Conservation (phyloP, 1,140 invertebrate species). For the Eumeta japonica region DNA sequence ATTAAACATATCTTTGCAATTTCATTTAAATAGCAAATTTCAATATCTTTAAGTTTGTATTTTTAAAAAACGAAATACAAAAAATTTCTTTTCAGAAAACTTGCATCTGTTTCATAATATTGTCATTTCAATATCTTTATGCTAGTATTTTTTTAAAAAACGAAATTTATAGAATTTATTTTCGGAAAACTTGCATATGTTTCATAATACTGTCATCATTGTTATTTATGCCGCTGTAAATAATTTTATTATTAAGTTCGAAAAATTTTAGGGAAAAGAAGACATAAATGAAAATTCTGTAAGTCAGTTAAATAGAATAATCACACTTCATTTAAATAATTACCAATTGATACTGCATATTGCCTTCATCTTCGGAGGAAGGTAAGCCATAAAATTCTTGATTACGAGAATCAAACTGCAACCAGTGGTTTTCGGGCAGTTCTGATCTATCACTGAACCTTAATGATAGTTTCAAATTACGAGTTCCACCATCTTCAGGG, state of each 20-base stretch:
- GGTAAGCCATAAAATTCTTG: constrained; percentile 89
- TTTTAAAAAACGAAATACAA: too few relatives aligned
- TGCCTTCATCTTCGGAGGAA: constrained; percentile 64
- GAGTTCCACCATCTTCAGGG: constrained; percentile 76
- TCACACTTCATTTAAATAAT: constrained; percentile 9
- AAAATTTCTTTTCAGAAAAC: too few relatives aligned
- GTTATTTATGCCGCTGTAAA: constrained; percentile 4
- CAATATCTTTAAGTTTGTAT: too few relatives aligned
- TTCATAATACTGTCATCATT: too few relatives aligned
- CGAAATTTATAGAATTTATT: too few relatives aligned
- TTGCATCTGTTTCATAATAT: too few relatives aligned
- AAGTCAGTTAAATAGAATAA: background rate
- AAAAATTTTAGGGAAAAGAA: constrained; percentile 6
- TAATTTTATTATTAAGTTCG: too few relatives aligned
- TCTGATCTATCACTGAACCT: constrained; percentile 69
- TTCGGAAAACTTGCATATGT: too few relatives aligned
- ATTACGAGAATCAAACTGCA: constrained; percentile 85
- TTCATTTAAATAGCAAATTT: too few relatives aligned
- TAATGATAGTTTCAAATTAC: constrained; percentile 71
- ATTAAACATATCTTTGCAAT: too few relatives aligned
- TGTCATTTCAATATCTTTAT: too few relatives aligned
- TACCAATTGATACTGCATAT: constrained; percentile 76
- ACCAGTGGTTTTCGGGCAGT: constrained; percentile 73
- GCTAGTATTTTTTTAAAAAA: too few relatives aligned
- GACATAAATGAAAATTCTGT: background rate